Evolutionary conservation across 2,888 invertebrate genomes (phyloP).

Genomic region (Pteria penguin): DNA sequence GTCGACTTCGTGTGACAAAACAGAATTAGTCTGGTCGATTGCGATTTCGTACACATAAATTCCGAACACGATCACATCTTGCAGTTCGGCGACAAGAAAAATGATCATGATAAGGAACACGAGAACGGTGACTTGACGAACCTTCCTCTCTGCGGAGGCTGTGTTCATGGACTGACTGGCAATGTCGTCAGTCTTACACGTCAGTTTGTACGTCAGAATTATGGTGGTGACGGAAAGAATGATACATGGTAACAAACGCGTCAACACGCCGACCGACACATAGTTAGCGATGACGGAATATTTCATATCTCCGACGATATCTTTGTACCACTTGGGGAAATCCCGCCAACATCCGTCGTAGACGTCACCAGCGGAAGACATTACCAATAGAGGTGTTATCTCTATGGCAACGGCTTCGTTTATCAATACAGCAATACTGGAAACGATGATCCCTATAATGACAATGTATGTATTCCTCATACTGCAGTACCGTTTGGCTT

Average conservation of each 20-base stretch:
- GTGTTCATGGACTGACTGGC: slow-evolving; percentile 3
- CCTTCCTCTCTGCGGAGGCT: slow-evolving; percentile 19
- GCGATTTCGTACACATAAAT: slow-evolving; percentile 33
- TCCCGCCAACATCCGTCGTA: slow-evolving; percentile 13
- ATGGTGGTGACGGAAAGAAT: slow-evolving; percentile 23
- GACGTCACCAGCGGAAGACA: neutral
- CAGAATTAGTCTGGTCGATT: slow-evolving; percentile 4
- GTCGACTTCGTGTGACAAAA: slow-evolving; percentile 25
- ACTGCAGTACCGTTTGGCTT: slow-evolving; percentile 28
- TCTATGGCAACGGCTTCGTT: slow-evolving; percentile 25
- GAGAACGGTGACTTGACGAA: slow-evolving; percentile 15
- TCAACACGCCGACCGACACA: slow-evolving; percentile 16
- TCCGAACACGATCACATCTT: slow-evolving; percentile 20
- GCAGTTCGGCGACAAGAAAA: slow-evolving; percentile 25
- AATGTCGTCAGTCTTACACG: slow-evolving; percentile 8
- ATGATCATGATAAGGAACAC: slow-evolving; percentile 21
- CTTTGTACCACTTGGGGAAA: slow-evolving; percentile 23
- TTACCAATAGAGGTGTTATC: slow-evolving; percentile 12
- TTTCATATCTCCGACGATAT: slow-evolving; percentile 16
- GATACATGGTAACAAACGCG: slow-evolving; percentile 23
- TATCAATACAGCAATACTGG: slow-evolving; percentile 10
- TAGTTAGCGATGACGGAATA: slow-evolving; percentile 18
- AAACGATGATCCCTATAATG: slow-evolving; percentile 8
- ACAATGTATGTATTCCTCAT: slow-evolving; percentile 15
- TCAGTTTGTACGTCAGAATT: slow-evolving; percentile 16